Conservation (phyloP, 2,797 vertebrate species). For the Crenichthys baileyi region DNA sequence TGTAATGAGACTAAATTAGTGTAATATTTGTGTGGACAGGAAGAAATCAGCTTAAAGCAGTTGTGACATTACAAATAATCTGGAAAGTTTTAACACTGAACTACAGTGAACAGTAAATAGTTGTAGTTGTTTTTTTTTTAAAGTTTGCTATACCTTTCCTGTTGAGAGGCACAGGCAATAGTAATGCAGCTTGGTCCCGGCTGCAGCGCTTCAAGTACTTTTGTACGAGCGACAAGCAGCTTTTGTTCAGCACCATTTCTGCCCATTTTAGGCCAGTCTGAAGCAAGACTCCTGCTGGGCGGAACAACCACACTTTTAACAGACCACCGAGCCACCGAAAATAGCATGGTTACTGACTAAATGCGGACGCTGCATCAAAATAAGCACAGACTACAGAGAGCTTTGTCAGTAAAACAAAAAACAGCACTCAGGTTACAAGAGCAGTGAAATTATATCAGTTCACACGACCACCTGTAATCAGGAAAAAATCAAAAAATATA, state of each 20-base stretch:
- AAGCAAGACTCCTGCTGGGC: conserved; percentile 84
- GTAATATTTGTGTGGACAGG: conserved; percentile 50
- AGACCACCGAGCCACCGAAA: conserved; percentile 81
- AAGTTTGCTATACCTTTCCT: conserved; percentile 84
- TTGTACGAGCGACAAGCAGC: conserved; percentile 83
- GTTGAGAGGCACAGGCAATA: conserved; percentile 84
- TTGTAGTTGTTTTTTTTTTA: conserved; percentile 70
- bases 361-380: conserved; percentile 73
- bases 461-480: conserved; percentile 73
- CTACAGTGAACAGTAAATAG: conserved; percentile 57
- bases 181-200: conserved; percentile 80
- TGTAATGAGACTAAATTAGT: conserved; percentile 64
- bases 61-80: conserved; percentile 60
- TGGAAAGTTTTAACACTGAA: conserved; percentile 52
- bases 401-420: conserved; percentile 70
- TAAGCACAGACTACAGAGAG: conserved; percentile 73
- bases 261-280: conserved; percentile 85
- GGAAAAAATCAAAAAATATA: conserved; percentile 56
- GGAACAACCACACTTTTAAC: conserved; percentile 85
- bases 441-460: conserved; percentile 47
- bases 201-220: conserved; percentile 82
- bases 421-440: conserved; percentile 67
- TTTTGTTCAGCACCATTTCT: conserved; percentile 84
- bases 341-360: conserved; percentile 80
- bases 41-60: conserved; percentile 50